Conservation (phyloP, 2,797 vertebrate genomes). For the Knipowitschia caucasica region DNA sequence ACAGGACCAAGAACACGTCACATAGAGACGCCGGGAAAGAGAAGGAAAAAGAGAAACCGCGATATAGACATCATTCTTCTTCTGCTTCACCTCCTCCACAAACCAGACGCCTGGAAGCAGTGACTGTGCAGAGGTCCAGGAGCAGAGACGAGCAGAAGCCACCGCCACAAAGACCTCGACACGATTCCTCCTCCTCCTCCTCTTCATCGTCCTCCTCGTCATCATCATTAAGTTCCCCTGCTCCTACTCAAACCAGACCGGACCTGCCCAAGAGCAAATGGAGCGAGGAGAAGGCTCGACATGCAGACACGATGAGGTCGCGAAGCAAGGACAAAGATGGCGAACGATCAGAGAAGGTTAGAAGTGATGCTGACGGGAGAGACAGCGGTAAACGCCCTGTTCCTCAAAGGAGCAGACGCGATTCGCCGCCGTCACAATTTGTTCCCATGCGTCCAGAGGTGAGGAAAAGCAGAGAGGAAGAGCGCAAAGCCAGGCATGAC, state of each 20-base stretch:
- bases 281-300: constrained; percentile 8
- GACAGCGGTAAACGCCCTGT: constrained; percentile 34
- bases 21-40: constrained; percentile 2
- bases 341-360: neutral
- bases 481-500: neutral
- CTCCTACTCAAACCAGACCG: neutral
- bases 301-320: neutral
- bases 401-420: constrained; percentile 41
- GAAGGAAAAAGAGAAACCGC: neutral
- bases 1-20: neutral
- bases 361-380: constrained; percentile 11
- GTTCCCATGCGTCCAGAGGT: neutral
- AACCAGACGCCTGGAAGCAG: neutral
- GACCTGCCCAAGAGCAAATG: neutral
- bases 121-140: neutral
- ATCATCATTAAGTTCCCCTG: neutral
- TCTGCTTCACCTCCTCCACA: neutral
- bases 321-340: constrained; percentile 20
- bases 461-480: neutral
- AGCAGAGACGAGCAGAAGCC: constrained; percentile 3
- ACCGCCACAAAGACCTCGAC: neutral
- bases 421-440: constrained; percentile 53
- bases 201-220: neutral
- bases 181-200: neutral
- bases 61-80: constrained; percentile 6